Base-by-base conservation (phyloP, 2,888 invertebrate species). In the Polymixis flavicincta region DNA sequence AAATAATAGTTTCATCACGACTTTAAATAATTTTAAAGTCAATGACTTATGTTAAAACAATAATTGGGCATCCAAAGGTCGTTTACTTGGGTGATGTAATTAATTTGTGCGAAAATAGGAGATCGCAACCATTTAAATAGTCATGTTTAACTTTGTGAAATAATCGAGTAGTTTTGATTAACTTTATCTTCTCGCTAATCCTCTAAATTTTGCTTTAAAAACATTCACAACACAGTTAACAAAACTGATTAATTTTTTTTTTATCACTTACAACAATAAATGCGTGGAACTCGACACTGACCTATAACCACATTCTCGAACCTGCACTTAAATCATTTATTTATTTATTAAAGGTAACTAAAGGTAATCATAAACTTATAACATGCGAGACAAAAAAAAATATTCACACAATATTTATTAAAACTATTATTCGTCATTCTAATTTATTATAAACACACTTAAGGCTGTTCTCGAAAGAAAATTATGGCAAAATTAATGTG, bases 11-110 rank as follows among this genome's bases (percentile, higher is more conserved):
- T 79, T 57, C 45, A 71, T 78, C 82, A 74, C 67, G 74, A 71
- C 37, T 19, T 54, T 48, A 45, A 45, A 75, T 25, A 66, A 65
- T 61, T 55, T 64, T 45, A 68, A 67, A 73, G 84, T 85, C 82
- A 85, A 74, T 85, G 84, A 85, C 84, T 81, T 85, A 67, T 70
- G 68, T 63, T 65, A 75, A 80, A 83, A 75, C 71, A 64, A 72
- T 81, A 78, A 80, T 82, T 85, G 65, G 76, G 68, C 19, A 68
- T 52, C 52, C 68, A 55, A 28, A 70, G 74, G 81, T 79, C 74
- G 72, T 79, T 81, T 59, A 66, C 75, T 61, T 64, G n/a, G 48
- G 60, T 73, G 68, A 78, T 71, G 73, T 76, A 74, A 75, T 78
- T 75, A 75, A 81, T 65, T 73, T 50, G 32, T 28, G 22, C 42